Evolutionary conservation across 2,113 vertebrate species (phyloP), one percentile per base, ranked within the genome.

Genomic region (Thryonomys swinderianus): DNA sequence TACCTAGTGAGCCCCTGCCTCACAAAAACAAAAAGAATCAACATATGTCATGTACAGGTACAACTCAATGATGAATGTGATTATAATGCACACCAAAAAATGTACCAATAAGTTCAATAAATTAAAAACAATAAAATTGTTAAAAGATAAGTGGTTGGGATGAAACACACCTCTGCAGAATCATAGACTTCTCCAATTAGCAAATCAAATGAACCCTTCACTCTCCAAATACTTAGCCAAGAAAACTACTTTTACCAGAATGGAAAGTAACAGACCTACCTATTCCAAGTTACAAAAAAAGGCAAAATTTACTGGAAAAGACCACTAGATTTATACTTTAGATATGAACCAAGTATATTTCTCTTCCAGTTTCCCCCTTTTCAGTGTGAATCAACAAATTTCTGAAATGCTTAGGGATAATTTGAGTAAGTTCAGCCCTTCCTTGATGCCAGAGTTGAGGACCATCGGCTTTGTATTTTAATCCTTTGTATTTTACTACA

Each of bases 141-240:
- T 51, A 7, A 51, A 51, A 51, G 20, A 69, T 40, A 71, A 4
- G 25, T 30, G 2, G 6, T 12, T 79, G 34, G 51, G 30, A 55
- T 78, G n/a, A 61, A 61, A 45, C 27, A 64, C 0, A 13, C 20
- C 69, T 92, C 82, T 92, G 4, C 11, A 73, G 92, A 91, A 67
- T 37, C 14, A 32, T 12, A 53, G 23, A 51, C 14, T 95, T 87
- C 48, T 83, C 88, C 40, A 40, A 40, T 59, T 23, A 66, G 34
- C 7, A 85, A 81, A 86, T 85, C 64, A 84, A 85, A 53, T 20
- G 90, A 73, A 57, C 12, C 20, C 76, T 93, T 91, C 40, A 69
- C 30, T 64, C 64, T 76, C 53, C 34, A 61, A 8, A 66, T n/a
- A 48, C 10, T 30, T 66, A 66, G 12, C 42, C 79, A 85, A 61